phyloP scores from a whole-genome alignment of 2,113 vertebrate genomes.

The Ceuthmochares aereus region DNA sequence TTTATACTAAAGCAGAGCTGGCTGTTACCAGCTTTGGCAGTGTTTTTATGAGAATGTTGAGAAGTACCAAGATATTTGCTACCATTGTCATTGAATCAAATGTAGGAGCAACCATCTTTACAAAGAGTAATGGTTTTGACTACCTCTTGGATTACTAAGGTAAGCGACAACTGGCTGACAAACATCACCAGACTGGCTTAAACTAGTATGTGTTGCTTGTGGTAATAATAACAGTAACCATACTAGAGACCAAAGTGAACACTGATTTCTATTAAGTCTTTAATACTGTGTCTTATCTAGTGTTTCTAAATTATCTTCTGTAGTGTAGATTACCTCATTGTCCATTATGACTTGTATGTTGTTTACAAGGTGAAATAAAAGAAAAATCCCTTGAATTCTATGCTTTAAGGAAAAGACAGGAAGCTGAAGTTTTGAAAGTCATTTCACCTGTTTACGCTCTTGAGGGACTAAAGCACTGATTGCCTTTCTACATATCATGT shows the following conservation, averaged over 20 bases:
- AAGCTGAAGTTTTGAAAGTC: slow-evolving; percentile 56
- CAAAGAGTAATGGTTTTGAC: slow-evolving; percentile 63
- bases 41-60: slow-evolving; percentile 59
- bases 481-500: slow-evolving; percentile 79
- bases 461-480: slow-evolving; percentile 77
- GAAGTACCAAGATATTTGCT: slow-evolving; percentile 58
- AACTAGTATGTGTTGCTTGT: slow-evolving; percentile 72
- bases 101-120: slow-evolving; percentile 56
- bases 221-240: slow-evolving; percentile 73
- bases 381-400: slow-evolving; percentile 77
- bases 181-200: slow-evolving; percentile 74
- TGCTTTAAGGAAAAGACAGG: slow-evolving; percentile 62
- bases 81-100: slow-evolving; percentile 60
- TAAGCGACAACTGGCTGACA: slow-evolving; percentile 67
- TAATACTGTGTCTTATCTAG: slow-evolving; percentile 82
- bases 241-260: slow-evolving; percentile 85
- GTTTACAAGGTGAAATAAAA: slow-evolving; percentile 82
- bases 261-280: slow-evolving; percentile 79
- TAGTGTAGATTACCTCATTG: slow-evolving; percentile 81
- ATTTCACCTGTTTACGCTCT: slow-evolving; percentile 70
- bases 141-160: slow-evolving; percentile 79
- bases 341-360: slow-evolving; percentile 78
- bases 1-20: slow-evolving; percentile 38
- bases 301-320: slow-evolving; percentile 81
- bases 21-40: background rate